Conservation (phyloP, 2,888 invertebrate genomes). For the Standfussiana lucernea region DNA sequence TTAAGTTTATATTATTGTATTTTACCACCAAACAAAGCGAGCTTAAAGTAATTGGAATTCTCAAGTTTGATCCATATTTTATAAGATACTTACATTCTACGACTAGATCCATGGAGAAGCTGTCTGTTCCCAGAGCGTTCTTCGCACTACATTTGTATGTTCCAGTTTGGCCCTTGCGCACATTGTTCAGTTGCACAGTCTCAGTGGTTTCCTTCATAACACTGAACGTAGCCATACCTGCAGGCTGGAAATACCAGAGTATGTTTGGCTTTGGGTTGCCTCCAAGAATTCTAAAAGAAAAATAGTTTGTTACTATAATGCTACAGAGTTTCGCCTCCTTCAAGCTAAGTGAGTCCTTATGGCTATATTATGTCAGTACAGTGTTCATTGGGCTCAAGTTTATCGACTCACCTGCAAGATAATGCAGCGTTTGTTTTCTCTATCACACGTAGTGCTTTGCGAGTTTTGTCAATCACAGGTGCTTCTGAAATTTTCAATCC, state of each 20-base stretch:
- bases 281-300: slow-evolving; percentile 62
- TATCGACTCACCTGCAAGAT: slow-evolving; percentile 72
- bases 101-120: slow-evolving; percentile 54
- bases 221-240: background rate
- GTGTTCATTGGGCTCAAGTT: background rate
- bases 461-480: slow-evolving; percentile 71
- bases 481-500: background rate
- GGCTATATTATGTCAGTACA: background rate
- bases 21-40: no score
- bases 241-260: slow-evolving; percentile 68
- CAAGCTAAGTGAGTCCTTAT: background rate
- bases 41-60: no score
- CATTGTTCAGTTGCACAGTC: slow-evolving; percentile 55
- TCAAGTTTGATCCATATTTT: no score
- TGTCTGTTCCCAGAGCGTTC: slow-evolving; percentile 69
- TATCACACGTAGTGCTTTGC: slow-evolving; percentile 35
- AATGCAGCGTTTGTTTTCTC: slow-evolving; percentile 64
- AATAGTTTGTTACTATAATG: background rate
- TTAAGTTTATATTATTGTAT: no score
- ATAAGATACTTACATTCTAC: background rate
- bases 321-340: no score
- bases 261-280: slow-evolving; percentile 71
- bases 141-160: slow-evolving; percentile 71
- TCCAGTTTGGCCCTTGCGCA: slow-evolving; percentile 61
- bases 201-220: slow-evolving; percentile 43